phyloP scores from a whole-genome alignment of 2,888 invertebrate genomes.

The Liopterus haemorrhoidalis region DNA sequence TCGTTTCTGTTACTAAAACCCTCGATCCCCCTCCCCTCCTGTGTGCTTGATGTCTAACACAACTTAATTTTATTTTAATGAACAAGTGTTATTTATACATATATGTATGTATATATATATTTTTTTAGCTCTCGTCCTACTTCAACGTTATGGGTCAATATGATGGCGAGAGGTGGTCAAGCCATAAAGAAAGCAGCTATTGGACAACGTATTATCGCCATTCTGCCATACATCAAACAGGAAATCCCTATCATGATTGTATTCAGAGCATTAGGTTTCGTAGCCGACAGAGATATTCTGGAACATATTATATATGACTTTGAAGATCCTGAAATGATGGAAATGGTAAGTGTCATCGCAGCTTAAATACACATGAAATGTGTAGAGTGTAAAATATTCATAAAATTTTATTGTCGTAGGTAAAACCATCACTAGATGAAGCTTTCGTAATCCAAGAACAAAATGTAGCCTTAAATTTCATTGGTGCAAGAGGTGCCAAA shows the following conservation, averaged over 20 bases:
- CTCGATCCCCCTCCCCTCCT: too few relatives aligned
- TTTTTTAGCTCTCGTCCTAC: slow-evolving; percentile 83
- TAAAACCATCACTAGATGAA: slow-evolving; percentile 97
- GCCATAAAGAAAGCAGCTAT: slow-evolving; percentile 98
- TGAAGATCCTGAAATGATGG: slow-evolving; percentile 99
- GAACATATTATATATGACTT: slow-evolving; percentile 99
- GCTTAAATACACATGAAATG: background rate
- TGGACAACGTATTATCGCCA: slow-evolving; percentile 96
- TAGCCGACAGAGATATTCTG: slow-evolving; percentile 97
- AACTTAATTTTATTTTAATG: too few relatives aligned
- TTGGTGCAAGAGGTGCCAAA: slow-evolving; percentile 93
- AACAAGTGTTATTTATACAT: too few relatives aligned
- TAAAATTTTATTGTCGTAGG: slow-evolving; percentile 37
- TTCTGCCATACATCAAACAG: slow-evolving; percentile 97
- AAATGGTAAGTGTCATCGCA: slow-evolving; percentile 65
- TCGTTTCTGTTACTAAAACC: too few relatives aligned
- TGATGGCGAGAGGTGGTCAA: slow-evolving; percentile 99
- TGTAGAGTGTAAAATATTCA: background rate
- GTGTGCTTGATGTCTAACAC: too few relatives aligned
- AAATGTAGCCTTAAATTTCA: slow-evolving; percentile 97
- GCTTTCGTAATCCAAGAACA: slow-evolving; percentile 99
- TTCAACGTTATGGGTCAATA: slow-evolving; percentile 97
- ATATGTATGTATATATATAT: too few relatives aligned
- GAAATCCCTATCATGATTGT: slow-evolving; percentile 99
- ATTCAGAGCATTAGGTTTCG: slow-evolving; percentile 97